Conservation (phyloP, 92 coral and sea anemone genomes). For the Zoanthus sansibaricus region DNA sequence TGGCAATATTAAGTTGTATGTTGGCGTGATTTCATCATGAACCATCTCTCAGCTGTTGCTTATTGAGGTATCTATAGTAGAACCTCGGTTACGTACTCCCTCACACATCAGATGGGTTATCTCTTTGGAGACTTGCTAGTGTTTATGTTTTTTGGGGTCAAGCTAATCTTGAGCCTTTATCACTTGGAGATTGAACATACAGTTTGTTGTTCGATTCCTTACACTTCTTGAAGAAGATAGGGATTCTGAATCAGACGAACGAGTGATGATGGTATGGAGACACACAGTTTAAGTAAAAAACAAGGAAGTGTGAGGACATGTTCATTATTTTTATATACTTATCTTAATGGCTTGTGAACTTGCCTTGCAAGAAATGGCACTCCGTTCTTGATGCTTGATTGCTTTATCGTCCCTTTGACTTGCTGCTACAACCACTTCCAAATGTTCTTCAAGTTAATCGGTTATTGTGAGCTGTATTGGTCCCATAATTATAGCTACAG, state of each 20-base stretch:
- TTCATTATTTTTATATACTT: neutral
- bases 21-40: constrained; percentile 33
- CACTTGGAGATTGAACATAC: neutral
- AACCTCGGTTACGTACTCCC: constrained; percentile 14
- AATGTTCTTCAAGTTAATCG: no score
- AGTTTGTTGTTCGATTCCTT: constrained; percentile 26
- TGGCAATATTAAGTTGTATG: constrained; percentile 12
- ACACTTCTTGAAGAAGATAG: constrained; percentile 15
- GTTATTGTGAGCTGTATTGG: neutral
- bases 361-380: neutral
- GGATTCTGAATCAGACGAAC: constrained; percentile 46
- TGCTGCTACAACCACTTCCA: neutral
- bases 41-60: constrained; percentile 26
- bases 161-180: neutral
- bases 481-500: neutral
- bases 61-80: constrained; percentile 31
- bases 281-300: constrained; percentile 16
- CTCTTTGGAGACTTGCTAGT: constrained; percentile 9
- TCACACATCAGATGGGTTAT: neutral
- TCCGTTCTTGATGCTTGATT: neutral
- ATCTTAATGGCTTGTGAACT: neutral
- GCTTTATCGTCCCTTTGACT: neutral
- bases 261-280: constrained; percentile 37
- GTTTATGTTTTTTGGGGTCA: neutral
- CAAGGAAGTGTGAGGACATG: constrained; percentile 37